Percentiles rank a stretch among this genome's conserved stretches.
Evolutionary conservation across 2,888 invertebrate genomes (phyloP).

Genomic region (Amphimallon solstitiale): DNA sequence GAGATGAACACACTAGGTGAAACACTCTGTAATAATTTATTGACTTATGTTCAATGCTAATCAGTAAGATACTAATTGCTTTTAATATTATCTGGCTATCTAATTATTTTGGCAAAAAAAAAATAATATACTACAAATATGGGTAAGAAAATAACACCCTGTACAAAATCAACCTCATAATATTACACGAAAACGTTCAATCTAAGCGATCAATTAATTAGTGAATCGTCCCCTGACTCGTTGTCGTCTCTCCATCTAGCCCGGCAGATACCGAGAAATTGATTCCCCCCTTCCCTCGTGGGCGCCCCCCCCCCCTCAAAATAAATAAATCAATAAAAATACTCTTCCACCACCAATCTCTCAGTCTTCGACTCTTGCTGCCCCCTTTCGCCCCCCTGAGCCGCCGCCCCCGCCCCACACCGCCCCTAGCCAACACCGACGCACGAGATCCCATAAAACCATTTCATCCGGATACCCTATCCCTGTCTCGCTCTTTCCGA

Average conservation of each 20-base stretch:
- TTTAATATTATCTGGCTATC: too few relatives aligned
- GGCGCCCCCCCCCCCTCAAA: slow-evolving; percentile 16
- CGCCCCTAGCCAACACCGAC: slow-evolving; percentile 1
- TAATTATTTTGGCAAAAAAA: too few relatives aligned
- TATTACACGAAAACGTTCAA: slow-evolving; percentile 24
- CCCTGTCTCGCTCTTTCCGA: slow-evolving; percentile 12
- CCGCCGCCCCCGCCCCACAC: background rate
- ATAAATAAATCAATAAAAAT: slow-evolving; percentile 34
- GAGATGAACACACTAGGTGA: too few relatives aligned
- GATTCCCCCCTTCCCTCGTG: slow-evolving; percentile 18
- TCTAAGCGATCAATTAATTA: slow-evolving; percentile 33
- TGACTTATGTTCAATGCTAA: too few relatives aligned
- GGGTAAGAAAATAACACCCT: background rate
- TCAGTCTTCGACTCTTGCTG: background rate
- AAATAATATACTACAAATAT: too few relatives aligned
- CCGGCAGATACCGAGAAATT: slow-evolving; percentile 25
- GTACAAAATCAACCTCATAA: slow-evolving; percentile 1
- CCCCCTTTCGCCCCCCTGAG: slow-evolving; percentile 9
- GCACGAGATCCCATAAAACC: slow-evolving; percentile 14
- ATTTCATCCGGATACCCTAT: slow-evolving; percentile 29
- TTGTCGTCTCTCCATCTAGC: background rate
- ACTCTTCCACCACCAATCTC: slow-evolving; percentile 28
- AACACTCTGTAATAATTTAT: too few relatives aligned
- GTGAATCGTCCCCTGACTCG: background rate
- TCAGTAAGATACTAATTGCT: too few relatives aligned